Base-by-base conservation (phyloP, 2,888 invertebrate species). In the Rhagium mordax region DNA sequence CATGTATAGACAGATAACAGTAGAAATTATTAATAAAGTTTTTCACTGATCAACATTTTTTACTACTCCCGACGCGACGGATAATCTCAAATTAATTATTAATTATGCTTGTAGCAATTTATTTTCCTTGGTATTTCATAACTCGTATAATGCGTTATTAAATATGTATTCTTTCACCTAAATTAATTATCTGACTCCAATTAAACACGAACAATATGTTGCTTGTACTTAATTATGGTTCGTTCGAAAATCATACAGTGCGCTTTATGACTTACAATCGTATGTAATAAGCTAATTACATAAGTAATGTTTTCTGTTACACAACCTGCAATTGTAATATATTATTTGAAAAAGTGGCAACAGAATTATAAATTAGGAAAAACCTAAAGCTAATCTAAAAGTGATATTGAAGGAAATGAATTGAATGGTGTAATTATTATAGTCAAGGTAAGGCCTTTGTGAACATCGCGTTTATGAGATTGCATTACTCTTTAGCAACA, bases 231-330 rank as follows among this genome's bases (percentile, higher is more conserved):
- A 41, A 41, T 41, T 41, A 41, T n/a, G 4, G 41, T 41, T 41
- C 0, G 41, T 13, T 41, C 2, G 6, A 41, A 41, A 41, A 41
- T 41, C 41, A 41, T 41, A 41, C n/a, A 5, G 41, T 41, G 10
- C 3, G 33, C 8, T 33, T 2, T 41, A 41, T 41, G 41, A 41
- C 41, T 41, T 41, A 4, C 6, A 41, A 41, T 41, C 13, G 13
- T 41, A n/a, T 41, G 41, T 41, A 41, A 41, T n/a, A 41, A 15
- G 41, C n/a, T 55, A 55, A 55, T 55, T 55, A 55, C n/a, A 55
- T 55, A 55, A 55, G 27, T n/a, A 55, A n/a, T 55, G 6, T 15
- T 24, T 55, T 3, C 53, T 27, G 24, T 55, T 55, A 24, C 55
- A 55, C 24, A 24, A 20, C 15, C 3, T 55, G 24, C n/a, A 51